phyloP scores from a whole-genome alignment of 2,888 invertebrate species.

The Amblyjoppa proteus region DNA sequence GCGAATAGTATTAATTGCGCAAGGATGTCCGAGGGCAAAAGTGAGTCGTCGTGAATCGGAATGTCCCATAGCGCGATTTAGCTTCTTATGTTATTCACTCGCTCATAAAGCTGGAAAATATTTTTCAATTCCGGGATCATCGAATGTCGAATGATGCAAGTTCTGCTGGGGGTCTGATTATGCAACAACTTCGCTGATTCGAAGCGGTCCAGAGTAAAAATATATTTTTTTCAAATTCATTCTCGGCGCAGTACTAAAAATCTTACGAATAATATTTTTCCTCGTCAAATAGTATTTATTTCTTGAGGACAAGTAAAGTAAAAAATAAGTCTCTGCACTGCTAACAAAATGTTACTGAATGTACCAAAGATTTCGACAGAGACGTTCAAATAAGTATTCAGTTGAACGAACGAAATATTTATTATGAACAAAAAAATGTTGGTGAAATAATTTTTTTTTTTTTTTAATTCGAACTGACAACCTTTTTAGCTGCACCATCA shows the following conservation, averaged over 20 bases:
- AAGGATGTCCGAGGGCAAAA: neutral
- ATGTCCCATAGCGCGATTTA: neutral
- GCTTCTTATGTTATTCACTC: neutral
- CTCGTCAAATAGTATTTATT: neutral
- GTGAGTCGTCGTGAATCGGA: neutral
- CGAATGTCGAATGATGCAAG: slow-evolving; percentile 74
- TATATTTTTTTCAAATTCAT: neutral
- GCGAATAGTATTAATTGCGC: neutral
- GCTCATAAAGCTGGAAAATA: slow-evolving; percentile 60
- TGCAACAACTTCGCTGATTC: slow-evolving; percentile 62
- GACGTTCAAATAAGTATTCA: too few relatives aligned
- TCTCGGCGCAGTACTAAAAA: neutral
- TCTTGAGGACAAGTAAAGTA: neutral
- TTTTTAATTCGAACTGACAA: too few relatives aligned
- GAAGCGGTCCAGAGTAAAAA: neutral
- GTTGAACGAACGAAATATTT: too few relatives aligned
- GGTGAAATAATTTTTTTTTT: too few relatives aligned
- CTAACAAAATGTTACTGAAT: too few relatives aligned
- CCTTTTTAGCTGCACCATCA: too few relatives aligned
- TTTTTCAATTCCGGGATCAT: slow-evolving; percentile 75
- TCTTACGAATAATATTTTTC: neutral
- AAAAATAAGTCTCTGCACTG: neutral
- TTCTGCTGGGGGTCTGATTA: slow-evolving; percentile 78
- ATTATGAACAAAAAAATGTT: too few relatives aligned
- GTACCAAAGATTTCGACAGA: too few relatives aligned